phyloP scores from a whole-genome alignment of 2,113 vertebrate species.

The Spea bombifrons region DNA sequence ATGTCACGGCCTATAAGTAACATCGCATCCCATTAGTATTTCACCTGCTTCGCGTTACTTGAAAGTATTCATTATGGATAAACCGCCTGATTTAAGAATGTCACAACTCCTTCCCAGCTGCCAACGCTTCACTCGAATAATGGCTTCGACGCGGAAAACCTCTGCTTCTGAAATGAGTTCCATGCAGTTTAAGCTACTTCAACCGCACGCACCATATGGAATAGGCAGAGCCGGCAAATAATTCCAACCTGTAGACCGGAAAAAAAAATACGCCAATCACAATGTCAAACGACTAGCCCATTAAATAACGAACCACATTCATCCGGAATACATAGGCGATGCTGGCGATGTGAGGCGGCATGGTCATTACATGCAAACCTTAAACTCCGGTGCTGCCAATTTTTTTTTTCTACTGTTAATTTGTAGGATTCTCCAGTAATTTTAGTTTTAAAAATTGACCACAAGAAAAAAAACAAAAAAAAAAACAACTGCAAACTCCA shows the following conservation, averaged over 20 bases:
- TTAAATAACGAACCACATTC: conserved; percentile 69
- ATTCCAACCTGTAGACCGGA: conserved; percentile 50
- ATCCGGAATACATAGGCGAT: conserved; percentile 29
- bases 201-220: conserved; percentile 48
- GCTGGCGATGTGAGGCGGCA: conserved; percentile 43
- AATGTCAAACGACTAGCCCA: conserved; percentile 63
- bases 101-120: conserved; percentile 55
- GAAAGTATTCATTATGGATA: conserved; percentile 57
- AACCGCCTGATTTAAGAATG: conserved; percentile 53
- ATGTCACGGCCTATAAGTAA: conserved; percentile 61
- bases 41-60: conserved; percentile 47
- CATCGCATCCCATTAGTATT: conserved; percentile 65
- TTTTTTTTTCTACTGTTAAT: conserved; percentile 50
- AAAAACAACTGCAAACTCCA: conserved; percentile 69
- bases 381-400: background rate
- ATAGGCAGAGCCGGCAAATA: conserved; percentile 53
- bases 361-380: conserved; percentile 37
- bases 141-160: conserved; percentile 40
- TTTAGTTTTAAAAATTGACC: conserved; percentile 50
- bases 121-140: conserved; percentile 54
- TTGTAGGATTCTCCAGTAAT: conserved; percentile 60
- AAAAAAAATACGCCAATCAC: conserved; percentile 58
- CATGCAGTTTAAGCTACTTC: conserved; percentile 15
- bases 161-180: conserved; percentile 54
- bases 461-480: conserved; percentile 60